Conservation (phyloP, 37 sponge, comb jelly and placozoan genomes). For the Chondrilla cf. caribensis region DNA sequence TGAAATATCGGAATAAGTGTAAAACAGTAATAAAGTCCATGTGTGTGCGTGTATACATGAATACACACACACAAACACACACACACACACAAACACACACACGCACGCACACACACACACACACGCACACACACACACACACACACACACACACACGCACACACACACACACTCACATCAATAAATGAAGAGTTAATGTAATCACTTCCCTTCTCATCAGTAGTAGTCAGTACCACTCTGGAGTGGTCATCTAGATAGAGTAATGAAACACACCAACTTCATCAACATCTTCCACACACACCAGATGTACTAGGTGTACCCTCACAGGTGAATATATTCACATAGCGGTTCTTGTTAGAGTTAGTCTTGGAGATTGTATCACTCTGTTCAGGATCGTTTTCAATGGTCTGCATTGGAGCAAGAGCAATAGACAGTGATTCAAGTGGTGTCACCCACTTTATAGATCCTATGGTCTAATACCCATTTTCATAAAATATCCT, state of each 20-base stretch:
- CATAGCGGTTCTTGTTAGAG: constrained; percentile 90
- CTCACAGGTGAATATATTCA: constrained; percentile 84
- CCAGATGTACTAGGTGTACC: too few species aligned
- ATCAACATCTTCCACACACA: too few species aligned
- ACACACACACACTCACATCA: background rate
- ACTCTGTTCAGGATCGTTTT: background rate
- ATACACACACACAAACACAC: too few species aligned
- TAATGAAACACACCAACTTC: background rate
- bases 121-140: background rate
- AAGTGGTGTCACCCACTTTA: too few species aligned
- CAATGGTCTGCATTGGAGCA: background rate
- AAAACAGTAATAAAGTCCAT: background rate
- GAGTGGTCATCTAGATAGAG: constrained; percentile 78
- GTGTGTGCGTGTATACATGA: too few species aligned
- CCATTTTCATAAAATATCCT: too few species aligned
- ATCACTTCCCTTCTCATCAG: constrained; percentile 60
- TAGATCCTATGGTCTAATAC: too few species aligned
- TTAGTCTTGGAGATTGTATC: constrained; percentile 23
- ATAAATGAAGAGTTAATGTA: constrained; percentile 44
- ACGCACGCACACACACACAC: too few species aligned
- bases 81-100: too few species aligned
- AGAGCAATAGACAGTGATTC: background rate
- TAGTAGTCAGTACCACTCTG: constrained; percentile 57
- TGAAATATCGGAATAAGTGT: too few species aligned
- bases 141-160: too few species aligned